phyloP scores from a whole-genome alignment of 2,797 vertebrate genomes.

The Dendrocincla tyrannina region DNA sequence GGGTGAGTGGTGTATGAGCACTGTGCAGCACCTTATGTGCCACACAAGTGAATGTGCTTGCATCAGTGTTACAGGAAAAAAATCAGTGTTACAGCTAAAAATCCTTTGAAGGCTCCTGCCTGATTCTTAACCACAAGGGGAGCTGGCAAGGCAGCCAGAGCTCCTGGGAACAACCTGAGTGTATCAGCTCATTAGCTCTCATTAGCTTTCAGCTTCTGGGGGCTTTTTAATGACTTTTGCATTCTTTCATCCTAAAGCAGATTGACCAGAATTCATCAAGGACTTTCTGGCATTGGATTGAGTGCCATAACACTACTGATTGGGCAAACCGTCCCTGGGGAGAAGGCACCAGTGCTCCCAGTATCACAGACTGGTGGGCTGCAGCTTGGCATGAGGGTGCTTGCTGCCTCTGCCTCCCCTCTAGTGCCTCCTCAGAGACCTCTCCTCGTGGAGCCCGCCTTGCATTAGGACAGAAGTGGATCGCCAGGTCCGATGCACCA shows the following conservation, averaged over 20 bases:
- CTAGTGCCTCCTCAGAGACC: constrained; percentile 61
- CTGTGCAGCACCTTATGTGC: background rate
- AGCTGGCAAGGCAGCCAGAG: background rate
- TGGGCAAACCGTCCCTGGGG: constrained; percentile 47
- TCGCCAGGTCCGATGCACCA: constrained; percentile 45
- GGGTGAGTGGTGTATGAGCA: background rate
- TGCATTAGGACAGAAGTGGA: constrained; percentile 41
- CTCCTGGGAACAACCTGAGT: background rate
- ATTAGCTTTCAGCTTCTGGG: background rate
- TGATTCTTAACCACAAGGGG: background rate
- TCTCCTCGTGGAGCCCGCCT: constrained; percentile 39
- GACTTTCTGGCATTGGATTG: constrained; percentile 7
- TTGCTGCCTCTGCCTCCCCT: constrained; percentile 16
- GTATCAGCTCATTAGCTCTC: background rate
- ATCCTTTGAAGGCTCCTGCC: background rate
- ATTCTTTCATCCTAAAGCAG: constrained; percentile 33
- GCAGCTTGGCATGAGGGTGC: background rate
- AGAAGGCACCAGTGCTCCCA: constrained; percentile 13
- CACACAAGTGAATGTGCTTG: background rate
- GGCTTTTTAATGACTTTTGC: background rate
- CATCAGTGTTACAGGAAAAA: background rate
- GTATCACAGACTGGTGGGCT: background rate
- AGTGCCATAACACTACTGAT: constrained; percentile 74
- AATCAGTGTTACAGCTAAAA: background rate
- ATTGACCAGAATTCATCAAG: constrained; percentile 44